Conservation (phyloP, 2,888 invertebrate species). For the Fragum sueziense region DNA sequence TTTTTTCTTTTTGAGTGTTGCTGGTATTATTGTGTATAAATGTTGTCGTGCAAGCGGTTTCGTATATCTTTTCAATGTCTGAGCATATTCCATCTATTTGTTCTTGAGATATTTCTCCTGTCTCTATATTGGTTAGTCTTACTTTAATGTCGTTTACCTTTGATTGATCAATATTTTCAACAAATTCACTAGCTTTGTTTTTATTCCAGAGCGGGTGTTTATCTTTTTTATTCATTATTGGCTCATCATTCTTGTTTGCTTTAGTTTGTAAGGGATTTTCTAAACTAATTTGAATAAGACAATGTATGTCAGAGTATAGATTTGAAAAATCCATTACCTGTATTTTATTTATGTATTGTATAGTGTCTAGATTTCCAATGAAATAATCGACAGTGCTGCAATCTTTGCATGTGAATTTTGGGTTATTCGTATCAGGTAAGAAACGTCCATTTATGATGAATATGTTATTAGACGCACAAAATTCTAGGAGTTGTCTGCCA, state of each 20-base stretch:
- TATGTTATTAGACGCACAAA: constrained; percentile 5
- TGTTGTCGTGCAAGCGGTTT: background rate
- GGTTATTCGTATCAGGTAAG: background rate
- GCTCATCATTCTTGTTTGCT: too few relatives aligned
- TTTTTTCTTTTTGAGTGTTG: background rate
- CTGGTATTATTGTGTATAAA: background rate
- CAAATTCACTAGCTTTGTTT: background rate
- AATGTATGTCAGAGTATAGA: constrained; percentile 1
- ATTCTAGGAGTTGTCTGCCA: background rate
- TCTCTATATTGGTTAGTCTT: background rate
- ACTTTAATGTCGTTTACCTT: background rate
- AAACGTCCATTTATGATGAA: constrained; percentile 1
- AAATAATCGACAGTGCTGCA: background rate
- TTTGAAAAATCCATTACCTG: background rate
- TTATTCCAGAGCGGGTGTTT: background rate
- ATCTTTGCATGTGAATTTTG: constrained; percentile 2
- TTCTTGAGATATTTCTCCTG: background rate
- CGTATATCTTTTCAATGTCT: background rate
- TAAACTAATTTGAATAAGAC: too few relatives aligned
- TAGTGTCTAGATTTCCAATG: background rate
- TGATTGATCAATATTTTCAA: background rate
- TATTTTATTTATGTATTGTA: background rate
- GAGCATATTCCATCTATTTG: background rate
- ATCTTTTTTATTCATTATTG: background rate
- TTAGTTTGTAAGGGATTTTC: too few relatives aligned